phyloP scores from a whole-genome alignment of 2,888 invertebrate species.

The Patella ulyssiponensis region DNA sequence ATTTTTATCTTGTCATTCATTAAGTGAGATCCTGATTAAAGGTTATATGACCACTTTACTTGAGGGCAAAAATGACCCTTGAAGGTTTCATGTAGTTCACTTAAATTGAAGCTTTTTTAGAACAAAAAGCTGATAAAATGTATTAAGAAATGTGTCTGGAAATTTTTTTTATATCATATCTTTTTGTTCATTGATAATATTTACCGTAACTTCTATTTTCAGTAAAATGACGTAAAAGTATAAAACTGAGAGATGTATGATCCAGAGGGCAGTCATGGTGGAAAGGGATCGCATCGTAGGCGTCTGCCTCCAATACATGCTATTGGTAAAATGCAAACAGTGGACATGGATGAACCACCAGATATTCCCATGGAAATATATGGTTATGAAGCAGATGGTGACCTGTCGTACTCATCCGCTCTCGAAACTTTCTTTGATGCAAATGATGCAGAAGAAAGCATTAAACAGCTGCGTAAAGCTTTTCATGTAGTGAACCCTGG shows the following conservation, averaged over 20 bases:
- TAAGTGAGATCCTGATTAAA: too few relatives aligned
- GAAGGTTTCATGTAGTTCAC: too few relatives aligned
- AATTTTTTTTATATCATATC: too few relatives aligned
- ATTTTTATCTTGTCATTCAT: too few relatives aligned
- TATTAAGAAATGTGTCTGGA: too few relatives aligned
- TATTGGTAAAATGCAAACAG: conserved; percentile 54
- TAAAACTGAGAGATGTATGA: conserved; percentile 24
- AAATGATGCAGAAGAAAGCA: conserved; percentile 57
- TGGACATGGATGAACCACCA: conserved; percentile 61
- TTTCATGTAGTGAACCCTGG: conserved; percentile 65
- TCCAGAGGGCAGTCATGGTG: conserved; percentile 21
- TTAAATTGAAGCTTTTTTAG: too few relatives aligned
- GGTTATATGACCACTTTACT: too few relatives aligned
- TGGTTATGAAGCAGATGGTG: conserved; percentile 41
- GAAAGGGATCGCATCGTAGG: conserved; percentile 31
- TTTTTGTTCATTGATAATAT: too few relatives aligned
- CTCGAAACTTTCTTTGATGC: conserved; percentile 48
- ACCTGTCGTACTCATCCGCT: conserved; percentile 33
- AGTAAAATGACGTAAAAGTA: too few relatives aligned
- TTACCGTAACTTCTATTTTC: too few relatives aligned
- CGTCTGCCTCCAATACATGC: conserved; percentile 56
- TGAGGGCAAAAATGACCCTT: too few relatives aligned
- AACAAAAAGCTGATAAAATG: too few relatives aligned
- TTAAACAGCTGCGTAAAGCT: conserved; percentile 50
- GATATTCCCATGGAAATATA: conserved; percentile 41